phyloP scores from a whole-genome alignment of 2,888 invertebrate genomes.

The Crepidodera aurea region DNA sequence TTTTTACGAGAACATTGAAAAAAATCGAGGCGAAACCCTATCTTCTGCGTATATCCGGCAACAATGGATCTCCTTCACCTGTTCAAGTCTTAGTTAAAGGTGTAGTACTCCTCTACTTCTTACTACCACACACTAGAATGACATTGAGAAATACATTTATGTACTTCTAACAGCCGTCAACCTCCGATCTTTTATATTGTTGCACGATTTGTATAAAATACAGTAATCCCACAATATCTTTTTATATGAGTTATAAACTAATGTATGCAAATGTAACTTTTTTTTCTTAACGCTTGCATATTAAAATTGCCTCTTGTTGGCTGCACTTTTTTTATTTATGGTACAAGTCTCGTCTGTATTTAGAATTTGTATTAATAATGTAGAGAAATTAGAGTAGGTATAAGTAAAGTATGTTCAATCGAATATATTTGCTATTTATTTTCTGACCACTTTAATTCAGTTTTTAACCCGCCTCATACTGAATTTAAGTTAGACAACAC shows the following conservation, averaged over 20 bases:
- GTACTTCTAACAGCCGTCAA: slow-evolving; percentile 28
- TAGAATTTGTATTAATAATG: too few species aligned
- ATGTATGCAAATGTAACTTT: not conserved
- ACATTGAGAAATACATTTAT: slow-evolving; percentile 38
- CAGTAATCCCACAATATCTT: slow-evolving; percentile 16
- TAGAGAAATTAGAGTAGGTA: too few species aligned
- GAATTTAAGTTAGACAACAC: too few species aligned
- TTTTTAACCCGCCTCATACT: too few species aligned
- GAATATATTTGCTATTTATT: too few species aligned
- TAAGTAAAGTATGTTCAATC: too few species aligned
- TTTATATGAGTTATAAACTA: not conserved
- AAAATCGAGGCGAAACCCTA: too few species aligned
- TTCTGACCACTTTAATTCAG: too few species aligned
- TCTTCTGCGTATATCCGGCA: slow-evolving; percentile 24
- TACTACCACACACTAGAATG: slow-evolving; percentile 38
- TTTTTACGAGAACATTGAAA: too few species aligned
- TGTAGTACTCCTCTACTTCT: slow-evolving; percentile 30
- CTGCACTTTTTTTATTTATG: not conserved
- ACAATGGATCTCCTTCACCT: slow-evolving; percentile 32
- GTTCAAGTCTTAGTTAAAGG: slow-evolving; percentile 23
- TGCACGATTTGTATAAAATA: slow-evolving; percentile 26
- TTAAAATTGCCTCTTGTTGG: not conserved
- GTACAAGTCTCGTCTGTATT: not conserved
- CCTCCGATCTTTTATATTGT: slow-evolving; percentile 24
- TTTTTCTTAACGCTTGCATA: not conserved